phyloP scores from a whole-genome alignment of 2,888 invertebrate species.

The Atherix ibis region DNA sequence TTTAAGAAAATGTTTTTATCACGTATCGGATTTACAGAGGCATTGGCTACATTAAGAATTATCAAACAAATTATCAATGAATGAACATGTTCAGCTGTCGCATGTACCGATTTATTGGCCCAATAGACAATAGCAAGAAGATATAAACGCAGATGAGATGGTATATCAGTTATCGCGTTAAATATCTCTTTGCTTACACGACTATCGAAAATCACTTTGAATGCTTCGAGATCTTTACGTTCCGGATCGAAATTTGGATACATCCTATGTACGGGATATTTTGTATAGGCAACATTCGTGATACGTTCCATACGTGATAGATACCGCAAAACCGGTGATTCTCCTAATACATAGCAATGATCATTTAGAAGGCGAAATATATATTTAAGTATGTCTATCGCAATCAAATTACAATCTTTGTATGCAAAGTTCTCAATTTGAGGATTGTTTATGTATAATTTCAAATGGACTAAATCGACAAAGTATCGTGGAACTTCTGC shows the following conservation, averaged over 20 bases:
- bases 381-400: constrained; percentile 44
- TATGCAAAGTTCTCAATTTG: constrained; percentile 55
- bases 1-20: constrained; percentile 21
- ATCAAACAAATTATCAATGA: constrained; percentile 24
- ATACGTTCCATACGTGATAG: constrained; percentile 23
- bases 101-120: constrained; percentile 23
- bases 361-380: constrained; percentile 35
- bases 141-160: constrained; percentile 22
- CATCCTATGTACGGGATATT: constrained; percentile 14
- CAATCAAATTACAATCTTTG: constrained; percentile 41
- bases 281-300: constrained; percentile 24
- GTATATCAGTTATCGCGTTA: constrained; percentile 17
- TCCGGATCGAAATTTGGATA: constrained; percentile 13
- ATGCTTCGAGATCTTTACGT: constrained; percentile 17
- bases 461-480: constrained; percentile 49
- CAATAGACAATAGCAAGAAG: constrained; percentile 27
- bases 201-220: constrained; percentile 18
- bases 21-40: constrained; percentile 25
- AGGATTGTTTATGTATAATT: constrained; percentile 47
- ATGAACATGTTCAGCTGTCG: constrained; percentile 23
- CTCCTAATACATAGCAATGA: constrained; percentile 16
- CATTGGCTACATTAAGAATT: constrained; percentile 23
- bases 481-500: constrained; percentile 48
- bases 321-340: constrained; percentile 21
- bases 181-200: constrained; percentile 18